A percentile compares a stretch with the other conserved stretches of the same genome.
These are phyloP conservation scores for Agonopterix heracliana DNA, from an alignment of 2,888 invertebrate genomes.

Conservation along the genomic window DNA sequence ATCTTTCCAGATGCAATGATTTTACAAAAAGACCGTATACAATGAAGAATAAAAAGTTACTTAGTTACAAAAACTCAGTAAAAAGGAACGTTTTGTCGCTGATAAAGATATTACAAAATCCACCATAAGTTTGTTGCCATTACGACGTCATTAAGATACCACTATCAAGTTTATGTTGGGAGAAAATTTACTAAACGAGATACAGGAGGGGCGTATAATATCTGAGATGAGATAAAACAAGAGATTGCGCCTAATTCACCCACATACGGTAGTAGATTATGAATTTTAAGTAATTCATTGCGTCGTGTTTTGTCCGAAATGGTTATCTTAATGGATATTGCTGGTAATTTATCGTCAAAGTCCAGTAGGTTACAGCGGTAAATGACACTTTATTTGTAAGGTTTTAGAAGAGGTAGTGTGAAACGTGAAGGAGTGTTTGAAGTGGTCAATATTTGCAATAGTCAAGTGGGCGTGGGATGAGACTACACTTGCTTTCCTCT, in stretches of 20 bases:
- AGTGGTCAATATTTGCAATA: background rate
- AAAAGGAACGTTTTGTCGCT: constrained; percentile 38
- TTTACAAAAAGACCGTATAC: background rate
- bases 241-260: constrained; percentile 49
- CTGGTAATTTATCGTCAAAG: constrained; percentile 10
- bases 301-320: constrained; percentile 39
- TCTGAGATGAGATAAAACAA: constrained; percentile 42
- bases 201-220: constrained; percentile 23
- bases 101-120: constrained; percentile 54
- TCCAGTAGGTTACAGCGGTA: constrained; percentile 5
- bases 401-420: background rate
- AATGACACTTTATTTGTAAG: constrained; percentile 3
- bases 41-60: background rate
- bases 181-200: constrained; percentile 49
- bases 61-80: constrained; percentile 2
- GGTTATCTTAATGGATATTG: constrained; percentile 49
- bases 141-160: constrained; percentile 57
- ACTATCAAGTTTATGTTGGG: constrained; percentile 48
- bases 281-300: constrained; percentile 47
- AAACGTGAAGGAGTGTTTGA: background rate
- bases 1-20: background rate
- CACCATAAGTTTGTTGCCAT: constrained; percentile 42
- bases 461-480: background rate
- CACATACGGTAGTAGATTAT: constrained; percentile 58
- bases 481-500: too few species aligned